These are phyloP conservation scores for Mesochorus sp. DNA, from an alignment of 2,888 invertebrate species.

Conservation along the genomic window DNA sequence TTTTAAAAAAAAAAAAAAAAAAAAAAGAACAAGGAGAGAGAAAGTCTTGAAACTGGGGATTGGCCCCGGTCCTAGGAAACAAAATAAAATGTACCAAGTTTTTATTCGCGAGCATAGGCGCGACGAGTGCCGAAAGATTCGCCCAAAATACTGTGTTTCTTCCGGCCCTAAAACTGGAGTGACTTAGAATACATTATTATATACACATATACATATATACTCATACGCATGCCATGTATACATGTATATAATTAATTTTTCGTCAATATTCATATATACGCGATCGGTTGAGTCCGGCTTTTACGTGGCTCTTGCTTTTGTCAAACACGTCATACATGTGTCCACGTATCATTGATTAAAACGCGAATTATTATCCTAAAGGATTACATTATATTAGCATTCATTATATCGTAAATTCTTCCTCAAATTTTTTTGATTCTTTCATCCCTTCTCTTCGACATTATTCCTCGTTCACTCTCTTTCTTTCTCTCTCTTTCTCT, in stretches of 20 bases:
- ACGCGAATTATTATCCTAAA: conserved; percentile 25
- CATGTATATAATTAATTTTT: conserved; percentile 29
- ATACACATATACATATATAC: conserved; percentile 36
- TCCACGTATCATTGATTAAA: too few relatives aligned
- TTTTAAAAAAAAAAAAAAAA: conserved; percentile 11
- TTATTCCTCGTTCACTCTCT: conserved; percentile 8
- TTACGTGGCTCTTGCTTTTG: neutral
- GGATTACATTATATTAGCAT: conserved; percentile 47
- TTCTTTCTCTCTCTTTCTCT: neutral
- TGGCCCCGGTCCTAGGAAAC: conserved; percentile 2
- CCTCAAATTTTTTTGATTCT: conserved; percentile 17
- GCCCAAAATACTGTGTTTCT: conserved; percentile 51
- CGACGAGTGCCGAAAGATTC: conserved; percentile 50
- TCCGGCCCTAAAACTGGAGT: conserved; percentile 50
- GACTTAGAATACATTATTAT: conserved; percentile 57
- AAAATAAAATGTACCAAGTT: conserved; percentile 7
- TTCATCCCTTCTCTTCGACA: conserved; percentile 16
- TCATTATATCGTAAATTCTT: conserved; percentile 13
- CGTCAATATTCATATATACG: conserved; percentile 51
- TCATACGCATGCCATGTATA: conserved; percentile 5
- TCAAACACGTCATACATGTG: too few relatives aligned
- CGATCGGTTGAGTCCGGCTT: conserved; percentile 25
- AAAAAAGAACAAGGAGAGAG: conserved; percentile 7
- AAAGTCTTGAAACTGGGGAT: conserved; percentile 21
- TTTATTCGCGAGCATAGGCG: conserved; percentile 9